phyloP scores from a whole-genome alignment of 2,888 invertebrate genomes.

The Bembecia ichneumoniformis region DNA sequence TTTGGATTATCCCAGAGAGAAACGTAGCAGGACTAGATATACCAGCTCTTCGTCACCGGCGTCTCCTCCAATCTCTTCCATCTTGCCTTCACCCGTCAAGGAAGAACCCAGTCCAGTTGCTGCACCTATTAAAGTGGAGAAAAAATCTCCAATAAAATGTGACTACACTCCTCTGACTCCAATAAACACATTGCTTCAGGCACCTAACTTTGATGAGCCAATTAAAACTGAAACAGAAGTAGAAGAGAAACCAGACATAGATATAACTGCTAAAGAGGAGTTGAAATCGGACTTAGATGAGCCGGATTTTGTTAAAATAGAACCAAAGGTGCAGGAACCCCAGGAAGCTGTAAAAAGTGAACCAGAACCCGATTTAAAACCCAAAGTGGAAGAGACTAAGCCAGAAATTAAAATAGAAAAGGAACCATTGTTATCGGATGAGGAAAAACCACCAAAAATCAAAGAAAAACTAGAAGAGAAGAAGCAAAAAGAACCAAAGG shows the following conservation, averaged over 20 bases:
- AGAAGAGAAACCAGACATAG: conserved; percentile 46
- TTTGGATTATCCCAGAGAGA: conserved; percentile 56
- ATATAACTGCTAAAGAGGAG: conserved; percentile 58
- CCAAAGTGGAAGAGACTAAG: conserved; percentile 9
- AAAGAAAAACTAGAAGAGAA: conserved; percentile 12
- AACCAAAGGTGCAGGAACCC: conserved; percentile 28
- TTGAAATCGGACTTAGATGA: conserved; percentile 59
- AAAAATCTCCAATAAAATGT: conserved; percentile 54
- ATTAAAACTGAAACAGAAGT: conserved; percentile 36
- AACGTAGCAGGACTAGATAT: conserved; percentile 54
- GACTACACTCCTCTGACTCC: conserved; percentile 50
- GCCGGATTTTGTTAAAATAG: conserved; percentile 42
- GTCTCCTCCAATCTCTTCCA: conserved; percentile 41
- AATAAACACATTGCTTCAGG: conserved; percentile 30
- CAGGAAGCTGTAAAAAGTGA: conserved; percentile 17
- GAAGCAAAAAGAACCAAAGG: conserved; percentile 23
- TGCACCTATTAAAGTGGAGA: conserved; percentile 35
- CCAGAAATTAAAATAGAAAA: conserved; percentile 12
- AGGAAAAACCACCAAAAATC: conserved; percentile 18
- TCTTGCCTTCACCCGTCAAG: conserved; percentile 39
- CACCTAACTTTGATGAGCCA: conserved; percentile 45
- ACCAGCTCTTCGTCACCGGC: conserved; percentile 52
- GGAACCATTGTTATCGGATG: conserved; percentile 6
- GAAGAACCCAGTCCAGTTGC: conserved; percentile 28
- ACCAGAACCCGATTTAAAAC: conserved; percentile 9